Evolutionary conservation across 2,113 vertebrate genomes (phyloP), one percentile per base, ranked within the genome.

Genomic region (Amblyornis subalaris): DNA sequence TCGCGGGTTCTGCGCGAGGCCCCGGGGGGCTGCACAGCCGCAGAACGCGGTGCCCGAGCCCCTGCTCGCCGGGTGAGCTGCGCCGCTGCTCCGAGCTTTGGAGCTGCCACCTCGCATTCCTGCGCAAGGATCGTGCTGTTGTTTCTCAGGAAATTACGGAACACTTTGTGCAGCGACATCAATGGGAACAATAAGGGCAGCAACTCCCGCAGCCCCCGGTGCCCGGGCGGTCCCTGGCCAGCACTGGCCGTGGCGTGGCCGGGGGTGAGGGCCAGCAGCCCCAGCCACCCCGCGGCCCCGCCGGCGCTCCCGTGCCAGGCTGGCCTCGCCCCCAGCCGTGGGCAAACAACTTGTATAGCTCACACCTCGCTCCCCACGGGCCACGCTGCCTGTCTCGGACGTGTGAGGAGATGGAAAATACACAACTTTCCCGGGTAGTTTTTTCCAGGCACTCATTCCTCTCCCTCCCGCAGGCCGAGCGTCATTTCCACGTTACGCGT

Each of bases 321-420:
- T 38, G 36, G 36, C 36, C 36, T 38, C 36, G 36, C 36, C 36
- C 70, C 33, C 18, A 60, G 36, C 80, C 12, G 8, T 19, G 53
- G 36, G 45, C 87, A 92, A 90, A 65, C 62, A 64, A 91, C 91
- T 87, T 14, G 62, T 72, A 22, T 38, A 84, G 95, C 90, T 90
- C 69, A 26, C 83, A 92, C 95, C 85, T 87, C 3, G 31, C 67
- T 95, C 96, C 94, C 91, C 16, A 0, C 2, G 22, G 91, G 81
- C 92, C 71, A 13, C 3, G 0, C 12, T 20, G 91, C 94, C 91
- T 75, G 92, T 31, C 91, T 89, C 15, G 47, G 81, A 91, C 2
- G 62, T 89, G 93, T 92, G 87, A 92, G 87, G 84, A 85, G 94
- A 96, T 94, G 95, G 93, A 96, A 96, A 96, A 89, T 93, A 74